Percentiles rank a stretch among this genome's conserved stretches.
Conservation (phyloP, 92 coral and sea anemone genomes). For the Zoanthus sociatus region DNA sequence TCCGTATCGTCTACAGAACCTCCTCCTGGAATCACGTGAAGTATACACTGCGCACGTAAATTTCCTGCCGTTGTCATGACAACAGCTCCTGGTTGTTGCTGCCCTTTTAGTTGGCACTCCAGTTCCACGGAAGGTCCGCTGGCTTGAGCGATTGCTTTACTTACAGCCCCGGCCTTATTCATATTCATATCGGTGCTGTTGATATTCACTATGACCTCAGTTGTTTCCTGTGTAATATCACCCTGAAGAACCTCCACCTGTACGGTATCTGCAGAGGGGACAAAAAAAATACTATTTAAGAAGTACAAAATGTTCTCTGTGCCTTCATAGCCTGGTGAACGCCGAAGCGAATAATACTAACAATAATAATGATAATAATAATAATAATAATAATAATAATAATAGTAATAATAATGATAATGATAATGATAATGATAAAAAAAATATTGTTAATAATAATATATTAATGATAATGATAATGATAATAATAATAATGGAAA, state of each 20-base stretch:
- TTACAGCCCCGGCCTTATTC: slow-evolving; percentile 67
- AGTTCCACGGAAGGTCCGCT: slow-evolving; percentile 54
- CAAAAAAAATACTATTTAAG: neutral
- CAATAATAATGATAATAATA: no score
- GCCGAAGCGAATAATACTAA: no score
- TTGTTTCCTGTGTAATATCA: slow-evolving; percentile 44
- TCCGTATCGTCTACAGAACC: slow-evolving; percentile 40
- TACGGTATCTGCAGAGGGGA: neutral
- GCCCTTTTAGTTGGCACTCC: slow-evolving; percentile 60
- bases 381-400: no score
- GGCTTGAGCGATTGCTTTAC: slow-evolving; percentile 63
- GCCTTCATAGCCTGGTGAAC: no score
- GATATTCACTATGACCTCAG: slow-evolving; percentile 82
- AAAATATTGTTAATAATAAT: no score
- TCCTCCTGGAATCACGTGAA: slow-evolving; percentile 59
- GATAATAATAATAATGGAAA: no score
- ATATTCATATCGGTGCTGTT: slow-evolving; percentile 66
- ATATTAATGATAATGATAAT: no score
- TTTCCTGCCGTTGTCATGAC: slow-evolving; percentile 71
- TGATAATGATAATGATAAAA: no score
- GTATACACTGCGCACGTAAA: slow-evolving; percentile 37
- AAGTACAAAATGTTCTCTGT: no score
- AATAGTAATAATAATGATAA: no score
- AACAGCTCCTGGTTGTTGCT: slow-evolving; percentile 64
- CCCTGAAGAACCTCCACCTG: slow-evolving; percentile 52